phyloP scores from a whole-genome alignment of 2,797 vertebrate genomes.

The Tadarida brasiliensis region DNA sequence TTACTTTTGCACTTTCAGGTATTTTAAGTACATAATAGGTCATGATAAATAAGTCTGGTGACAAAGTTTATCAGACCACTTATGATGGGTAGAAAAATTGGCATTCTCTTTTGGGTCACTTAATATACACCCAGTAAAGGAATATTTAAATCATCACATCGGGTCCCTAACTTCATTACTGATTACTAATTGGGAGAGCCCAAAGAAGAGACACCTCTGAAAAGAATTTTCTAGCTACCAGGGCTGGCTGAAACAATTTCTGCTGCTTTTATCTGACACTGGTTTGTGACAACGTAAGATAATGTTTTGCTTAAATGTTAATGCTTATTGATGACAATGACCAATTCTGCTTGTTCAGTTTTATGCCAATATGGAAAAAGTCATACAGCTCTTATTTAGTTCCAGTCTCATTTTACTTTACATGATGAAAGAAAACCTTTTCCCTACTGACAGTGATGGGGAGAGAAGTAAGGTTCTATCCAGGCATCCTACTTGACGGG shows the following conservation, averaged over 20 bases:
- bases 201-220: slow-evolving; percentile 65
- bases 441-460: background rate
- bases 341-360: background rate
- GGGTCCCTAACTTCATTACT: slow-evolving; percentile 47
- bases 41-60: background rate
- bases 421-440: background rate
- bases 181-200: slow-evolving; percentile 57
- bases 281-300: slow-evolving; percentile 32
- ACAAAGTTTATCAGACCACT: background rate
- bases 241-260: background rate
- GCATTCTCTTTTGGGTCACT: background rate
- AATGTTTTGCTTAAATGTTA: slow-evolving; percentile 20
- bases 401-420: slow-evolving; percentile 41
- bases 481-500: background rate
- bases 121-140: background rate
- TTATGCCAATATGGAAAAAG: background rate
- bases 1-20: background rate
- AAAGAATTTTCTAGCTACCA: slow-evolving; percentile 49
- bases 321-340: slow-evolving; percentile 40
- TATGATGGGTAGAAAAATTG: background rate
- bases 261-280: slow-evolving; percentile 47
- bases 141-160: background rate
- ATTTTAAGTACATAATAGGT: background rate
- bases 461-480: background rate
- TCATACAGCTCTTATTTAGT: background rate